Evolutionary conservation across 2,888 invertebrate genomes (phyloP), one percentile per base, ranked within the genome.

Genomic region (Augochlorella aurata): DNA sequence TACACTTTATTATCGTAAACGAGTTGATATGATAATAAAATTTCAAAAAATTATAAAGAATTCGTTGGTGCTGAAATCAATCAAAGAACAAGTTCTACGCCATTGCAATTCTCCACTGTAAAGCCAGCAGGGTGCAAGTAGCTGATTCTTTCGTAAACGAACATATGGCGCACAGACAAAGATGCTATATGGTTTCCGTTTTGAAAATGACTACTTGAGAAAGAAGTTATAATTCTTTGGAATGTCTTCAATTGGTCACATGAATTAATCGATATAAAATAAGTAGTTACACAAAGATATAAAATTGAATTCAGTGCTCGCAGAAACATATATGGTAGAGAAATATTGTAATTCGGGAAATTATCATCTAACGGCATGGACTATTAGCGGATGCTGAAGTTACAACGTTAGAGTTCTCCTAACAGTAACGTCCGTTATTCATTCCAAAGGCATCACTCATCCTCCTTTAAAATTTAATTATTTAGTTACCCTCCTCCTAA

Each of bases 91-190:
- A 29, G 63, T 63, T 72, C 81, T 84, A 87, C 87, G 86, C 86
- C 84, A 82, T 21, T 87, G 85, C 66, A 49, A 44, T 86, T 49
- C 80, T 80, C 49, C 61, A 24, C 52, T 77, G 65, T 76, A 68
- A 65, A 79, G 76, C 52, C 74, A 79, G 77, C 66, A 29, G 80
- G 81, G 54, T 74, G 73, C 67, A 82, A 78, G 75, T 82, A 78
- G 47, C 74, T 45, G 79, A 84, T 71, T 74, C 78, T 85, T 85
- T 87, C 54, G 68, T 83, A 79, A 86, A 84, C 49, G 82, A 85
- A 90, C 90, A 90, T 84, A 77, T 90, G 88, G 83, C 58, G 63
- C 61, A 71, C 85, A 89, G 86, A 83, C 85, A 81, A 72, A 78
- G 75, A 82, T 74, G 70, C 69, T 73, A 52, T 45, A 38, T 44